Conservation (phyloP, 30 jellyfish, hydroid and myxozoan species). For the Aurelia coerulea region DNA sequence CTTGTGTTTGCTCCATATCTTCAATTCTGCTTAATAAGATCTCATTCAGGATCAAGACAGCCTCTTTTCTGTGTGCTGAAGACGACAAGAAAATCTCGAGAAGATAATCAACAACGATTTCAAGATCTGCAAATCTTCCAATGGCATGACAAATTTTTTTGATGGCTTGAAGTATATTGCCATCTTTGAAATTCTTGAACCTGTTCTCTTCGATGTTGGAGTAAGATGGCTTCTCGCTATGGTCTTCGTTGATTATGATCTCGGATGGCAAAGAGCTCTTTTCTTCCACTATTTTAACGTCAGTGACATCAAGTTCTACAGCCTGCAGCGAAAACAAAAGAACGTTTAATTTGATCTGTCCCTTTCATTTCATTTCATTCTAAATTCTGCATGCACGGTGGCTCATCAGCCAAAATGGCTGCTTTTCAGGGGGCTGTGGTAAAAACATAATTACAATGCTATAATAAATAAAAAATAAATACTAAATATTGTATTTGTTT, state of each 20-base stretch:
- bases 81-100: slow-evolving; percentile 63
- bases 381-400: no score
- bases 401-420: no score
- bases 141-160: slow-evolving; percentile 52
- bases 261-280: slow-evolving; percentile 28
- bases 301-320: slow-evolving; percentile 70
- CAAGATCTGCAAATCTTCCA: slow-evolving; percentile 68
- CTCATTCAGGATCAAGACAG: slow-evolving; percentile 67
- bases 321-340: slow-evolving; percentile 33
- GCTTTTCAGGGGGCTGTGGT: no score
- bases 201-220: not conserved
- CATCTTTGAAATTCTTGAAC: slow-evolving; percentile 72
- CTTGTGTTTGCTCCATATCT: no score
- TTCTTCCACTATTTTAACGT: slow-evolving; percentile 77
- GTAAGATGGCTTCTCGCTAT: not conserved
- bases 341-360: not conserved
- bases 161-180: slow-evolving; percentile 29
- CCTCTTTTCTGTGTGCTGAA: slow-evolving; percentile 65
- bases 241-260: not conserved
- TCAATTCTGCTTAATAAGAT: slow-evolving; percentile 38
- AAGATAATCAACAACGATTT: slow-evolving; percentile 74
- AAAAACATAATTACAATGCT: no score
- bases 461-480: no score
- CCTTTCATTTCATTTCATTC: not conserved
- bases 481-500: not conserved